Conservation (phyloP, 1,140 invertebrate genomes). For the Lasioglossum albipes region DNA sequence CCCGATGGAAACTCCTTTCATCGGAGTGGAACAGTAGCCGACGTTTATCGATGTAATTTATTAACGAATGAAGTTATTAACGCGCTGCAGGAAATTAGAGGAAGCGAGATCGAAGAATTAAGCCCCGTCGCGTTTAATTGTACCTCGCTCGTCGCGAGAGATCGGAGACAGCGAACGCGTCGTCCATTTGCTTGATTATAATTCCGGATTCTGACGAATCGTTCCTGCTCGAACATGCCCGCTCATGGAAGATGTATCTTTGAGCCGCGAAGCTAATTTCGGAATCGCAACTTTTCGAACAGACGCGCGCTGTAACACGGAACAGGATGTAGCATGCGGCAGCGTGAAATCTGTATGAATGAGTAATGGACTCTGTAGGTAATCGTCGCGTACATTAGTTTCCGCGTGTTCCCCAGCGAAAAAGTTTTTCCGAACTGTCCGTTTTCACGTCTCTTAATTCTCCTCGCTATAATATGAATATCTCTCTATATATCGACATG, state of each 20-base stretch:
- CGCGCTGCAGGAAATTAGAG: background rate
- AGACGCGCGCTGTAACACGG: conserved; percentile 3
- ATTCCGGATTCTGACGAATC: conserved; percentile 69
- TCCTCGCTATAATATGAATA: background rate
- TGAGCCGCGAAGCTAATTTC: conserved; percentile 41
- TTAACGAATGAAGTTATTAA: background rate
- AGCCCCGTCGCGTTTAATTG: background rate
- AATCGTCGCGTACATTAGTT: too few relatives aligned
- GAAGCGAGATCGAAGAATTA: background rate
- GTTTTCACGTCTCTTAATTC: too few relatives aligned
- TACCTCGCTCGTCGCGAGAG: too few relatives aligned
- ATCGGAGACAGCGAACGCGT: background rate
- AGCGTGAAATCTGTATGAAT: too few relatives aligned
- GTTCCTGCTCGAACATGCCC: conserved; percentile 20
- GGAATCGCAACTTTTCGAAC: conserved; percentile 63
- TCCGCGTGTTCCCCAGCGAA: too few relatives aligned
- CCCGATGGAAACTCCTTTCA: background rate
- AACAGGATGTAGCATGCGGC: too few relatives aligned
- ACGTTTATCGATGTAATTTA: conserved; percentile 3
- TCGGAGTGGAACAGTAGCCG: background rate
- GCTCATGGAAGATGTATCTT: background rate
- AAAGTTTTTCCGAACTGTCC: too few relatives aligned
- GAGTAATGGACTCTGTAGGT: too few relatives aligned
- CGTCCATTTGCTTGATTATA: conserved; percentile 58
- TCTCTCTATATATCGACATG: background rate